Conservation (phyloP, 1,140 invertebrate genomes). For the Latrodectus geometricus region DNA sequence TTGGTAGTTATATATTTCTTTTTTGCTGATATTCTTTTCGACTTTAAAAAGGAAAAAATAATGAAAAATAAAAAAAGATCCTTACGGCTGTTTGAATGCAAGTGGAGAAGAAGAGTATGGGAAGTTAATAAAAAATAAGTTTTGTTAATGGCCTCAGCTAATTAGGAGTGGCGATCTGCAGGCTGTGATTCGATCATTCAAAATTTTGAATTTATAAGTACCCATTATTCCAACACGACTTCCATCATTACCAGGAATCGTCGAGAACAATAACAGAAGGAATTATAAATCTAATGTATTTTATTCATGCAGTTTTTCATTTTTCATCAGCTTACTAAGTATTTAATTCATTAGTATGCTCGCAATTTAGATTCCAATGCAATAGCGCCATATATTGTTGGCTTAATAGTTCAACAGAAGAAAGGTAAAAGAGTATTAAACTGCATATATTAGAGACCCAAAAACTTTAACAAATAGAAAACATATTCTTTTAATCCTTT, state of each 20-base stretch:
- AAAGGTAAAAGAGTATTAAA: too few relatives aligned
- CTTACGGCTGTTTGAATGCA: neutral
- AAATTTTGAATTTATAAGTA: constrained; percentile 22
- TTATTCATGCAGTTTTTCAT: neutral
- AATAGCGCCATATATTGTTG: too few relatives aligned
- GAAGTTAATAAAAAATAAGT: neutral
- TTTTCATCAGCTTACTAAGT: neutral
- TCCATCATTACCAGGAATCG: neutral
- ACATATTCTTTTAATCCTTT: too few relatives aligned
- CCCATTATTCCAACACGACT: neutral
- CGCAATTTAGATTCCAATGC: too few relatives aligned
- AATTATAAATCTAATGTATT: neutral
- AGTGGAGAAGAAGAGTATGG: neutral
- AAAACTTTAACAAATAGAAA: too few relatives aligned
- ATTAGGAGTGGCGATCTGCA: neutral
- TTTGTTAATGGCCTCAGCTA: constrained; percentile 14
- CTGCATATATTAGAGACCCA: too few relatives aligned
- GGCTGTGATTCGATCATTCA: constrained; percentile 7
- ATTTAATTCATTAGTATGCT: neutral
- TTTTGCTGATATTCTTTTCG: neutral
- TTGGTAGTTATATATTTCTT: neutral
- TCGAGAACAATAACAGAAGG: neutral
- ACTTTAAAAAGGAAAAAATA: neutral
- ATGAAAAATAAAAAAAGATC: neutral
- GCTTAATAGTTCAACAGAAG: too few relatives aligned